phyloP scores from a whole-genome alignment of 2,113 vertebrate species.

The Chloroceryle aenea region DNA sequence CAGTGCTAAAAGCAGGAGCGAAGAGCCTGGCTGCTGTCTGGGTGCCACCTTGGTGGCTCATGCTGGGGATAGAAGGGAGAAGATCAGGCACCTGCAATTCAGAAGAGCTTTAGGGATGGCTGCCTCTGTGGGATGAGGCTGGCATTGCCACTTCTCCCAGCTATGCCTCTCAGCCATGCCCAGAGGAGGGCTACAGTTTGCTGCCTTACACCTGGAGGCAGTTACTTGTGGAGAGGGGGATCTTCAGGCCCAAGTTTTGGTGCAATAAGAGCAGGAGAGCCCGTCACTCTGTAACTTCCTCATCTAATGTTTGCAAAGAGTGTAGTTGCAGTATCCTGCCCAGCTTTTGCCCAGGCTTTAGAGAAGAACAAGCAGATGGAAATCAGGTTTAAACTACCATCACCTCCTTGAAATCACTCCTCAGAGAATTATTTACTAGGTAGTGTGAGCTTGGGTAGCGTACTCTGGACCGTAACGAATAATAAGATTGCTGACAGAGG shows the following conservation, averaged over 20 bases:
- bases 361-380: background rate
- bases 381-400: background rate
- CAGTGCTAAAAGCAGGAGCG: background rate
- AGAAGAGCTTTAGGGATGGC: background rate
- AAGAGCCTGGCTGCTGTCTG: accelerated
- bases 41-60: background rate
- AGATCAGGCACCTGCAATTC: background rate
- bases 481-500: background rate
- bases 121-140: background rate
- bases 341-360: background rate
- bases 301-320: background rate
- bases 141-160: background rate
- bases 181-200: background rate
- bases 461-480: background rate
- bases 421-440: constrained; percentile 7
- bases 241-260: background rate
- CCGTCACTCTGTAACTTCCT: background rate
- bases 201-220: background rate
- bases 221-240: accelerated
- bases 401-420: background rate
- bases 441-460: background rate
- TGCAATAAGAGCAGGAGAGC: background rate
- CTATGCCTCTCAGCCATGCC: background rate
- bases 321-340: background rate
- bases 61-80: background rate